Conservation (phyloP, 1,140 invertebrate genomes). For the Danaus plexippus region DNA sequence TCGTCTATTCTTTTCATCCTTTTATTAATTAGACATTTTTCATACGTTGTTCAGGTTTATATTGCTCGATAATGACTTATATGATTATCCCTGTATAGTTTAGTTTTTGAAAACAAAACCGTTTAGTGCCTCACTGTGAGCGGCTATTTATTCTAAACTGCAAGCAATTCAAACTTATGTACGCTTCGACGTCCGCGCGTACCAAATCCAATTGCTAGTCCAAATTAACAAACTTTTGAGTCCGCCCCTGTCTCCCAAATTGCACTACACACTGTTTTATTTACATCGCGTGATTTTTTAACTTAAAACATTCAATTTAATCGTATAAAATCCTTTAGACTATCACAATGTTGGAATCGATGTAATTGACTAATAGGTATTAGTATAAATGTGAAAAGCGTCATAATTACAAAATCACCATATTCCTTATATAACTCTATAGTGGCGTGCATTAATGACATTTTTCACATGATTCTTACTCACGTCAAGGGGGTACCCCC, state of each 20-base stretch:
- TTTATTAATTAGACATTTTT: too few species aligned
- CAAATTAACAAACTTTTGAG: conserved; percentile 52
- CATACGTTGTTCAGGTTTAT: too few species aligned
- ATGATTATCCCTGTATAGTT: too few species aligned
- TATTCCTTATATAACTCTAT: conserved; percentile 14
- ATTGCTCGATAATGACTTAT: too few species aligned
- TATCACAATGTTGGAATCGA: background rate
- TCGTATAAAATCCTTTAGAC: background rate
- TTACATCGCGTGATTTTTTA: conserved; percentile 12
- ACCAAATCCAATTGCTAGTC: conserved; percentile 31
- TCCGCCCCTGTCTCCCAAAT: conserved; percentile 16
- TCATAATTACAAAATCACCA: too few species aligned
- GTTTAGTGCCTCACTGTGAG: conserved; percentile 4
- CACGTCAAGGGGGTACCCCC: conserved; percentile 38
- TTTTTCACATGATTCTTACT: conserved; percentile 65
- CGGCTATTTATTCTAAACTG: conserved; percentile 41
- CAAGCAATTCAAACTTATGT: conserved; percentile 44
- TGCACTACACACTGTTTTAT: conserved; percentile 17
- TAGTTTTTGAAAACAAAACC: conserved; percentile 3
- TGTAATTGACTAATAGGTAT: too few species aligned
- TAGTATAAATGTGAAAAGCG: too few species aligned
- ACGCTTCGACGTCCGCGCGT: conserved; percentile 25
- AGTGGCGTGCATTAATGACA: conserved; percentile 59
- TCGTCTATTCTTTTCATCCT: too few species aligned
- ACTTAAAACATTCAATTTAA: background rate